Evolutionary conservation across 2,113 vertebrate species (phyloP).

Genomic region (Pseudopipra pipra): DNA sequence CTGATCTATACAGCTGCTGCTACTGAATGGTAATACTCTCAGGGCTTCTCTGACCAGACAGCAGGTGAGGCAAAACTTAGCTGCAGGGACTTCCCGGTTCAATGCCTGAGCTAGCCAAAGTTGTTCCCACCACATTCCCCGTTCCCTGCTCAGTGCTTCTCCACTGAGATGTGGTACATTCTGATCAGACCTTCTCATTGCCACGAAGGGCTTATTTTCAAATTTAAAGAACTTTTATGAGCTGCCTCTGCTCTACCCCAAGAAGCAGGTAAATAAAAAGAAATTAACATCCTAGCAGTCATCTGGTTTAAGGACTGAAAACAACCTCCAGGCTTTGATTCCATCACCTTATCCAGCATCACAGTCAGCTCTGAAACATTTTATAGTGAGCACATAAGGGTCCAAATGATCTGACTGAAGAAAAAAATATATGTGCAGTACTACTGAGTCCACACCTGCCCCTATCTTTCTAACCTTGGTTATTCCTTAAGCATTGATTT

Average conservation of each 20-base stretch:
- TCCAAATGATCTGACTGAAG: neutral
- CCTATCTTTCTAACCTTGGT: neutral
- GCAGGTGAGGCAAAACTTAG: neutral
- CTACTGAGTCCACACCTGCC: neutral
- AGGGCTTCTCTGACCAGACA: neutral
- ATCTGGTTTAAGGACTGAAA: neutral
- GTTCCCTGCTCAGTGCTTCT: neutral
- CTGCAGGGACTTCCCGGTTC: neutral
- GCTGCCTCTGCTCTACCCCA: neutral
- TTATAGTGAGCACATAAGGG: neutral
- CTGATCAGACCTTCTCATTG: neutral
- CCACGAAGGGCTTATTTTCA: neutral
- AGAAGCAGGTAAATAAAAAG: neutral
- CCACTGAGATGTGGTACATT: neutral
- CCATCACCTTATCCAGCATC: neutral
- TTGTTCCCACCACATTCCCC: neutral
- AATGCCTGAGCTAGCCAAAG: neutral
- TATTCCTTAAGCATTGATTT: neutral
- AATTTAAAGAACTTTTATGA: neutral
- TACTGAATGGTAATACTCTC: neutral
- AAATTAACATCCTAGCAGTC: neutral
- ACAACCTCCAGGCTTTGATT: neutral
- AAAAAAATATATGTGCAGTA: neutral
- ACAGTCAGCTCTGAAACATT: neutral
- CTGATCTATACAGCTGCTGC: neutral